Evolutionary conservation across 2,888 invertebrate genomes (phyloP).

Genomic region (Cordilura impudica): DNA sequence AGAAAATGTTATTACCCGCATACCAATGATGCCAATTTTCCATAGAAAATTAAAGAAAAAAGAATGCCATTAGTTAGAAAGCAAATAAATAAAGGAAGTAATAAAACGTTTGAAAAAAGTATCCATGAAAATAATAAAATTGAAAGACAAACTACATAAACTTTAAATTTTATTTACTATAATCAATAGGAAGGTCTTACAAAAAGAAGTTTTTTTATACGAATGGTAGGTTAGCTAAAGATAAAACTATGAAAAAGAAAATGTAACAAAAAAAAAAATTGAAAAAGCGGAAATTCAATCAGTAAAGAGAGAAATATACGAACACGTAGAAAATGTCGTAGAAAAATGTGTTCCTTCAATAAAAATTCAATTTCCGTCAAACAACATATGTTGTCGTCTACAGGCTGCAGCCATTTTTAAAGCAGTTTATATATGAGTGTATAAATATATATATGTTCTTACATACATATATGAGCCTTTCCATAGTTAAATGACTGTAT

Average conservation of each 20-base stretch:
- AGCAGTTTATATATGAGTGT: neutral
- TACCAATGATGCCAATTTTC: conserved; percentile 51
- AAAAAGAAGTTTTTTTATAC: neutral
- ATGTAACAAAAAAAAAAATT: no score
- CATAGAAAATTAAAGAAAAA: neutral
- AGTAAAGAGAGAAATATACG: conserved; percentile 27
- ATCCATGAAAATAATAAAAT: conserved; percentile 3
- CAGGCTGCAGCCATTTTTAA: conserved; percentile 1
- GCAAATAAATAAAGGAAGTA: neutral
- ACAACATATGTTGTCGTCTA: conserved; percentile 70
- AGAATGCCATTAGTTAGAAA: conserved; percentile 38
- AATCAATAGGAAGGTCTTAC: conserved; percentile 23
- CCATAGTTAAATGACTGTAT: no score
- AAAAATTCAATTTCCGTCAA: conserved; percentile 74
- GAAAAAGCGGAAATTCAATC: conserved; percentile 60
- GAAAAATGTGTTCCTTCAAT: conserved; percentile 74
- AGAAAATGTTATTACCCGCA: conserved; percentile 61
- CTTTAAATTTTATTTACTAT: conserved; percentile 33
- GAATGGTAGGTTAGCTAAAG: conserved; percentile 22
- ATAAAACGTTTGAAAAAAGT: neutral
- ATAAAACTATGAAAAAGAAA: conserved; percentile 12
- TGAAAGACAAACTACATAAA: conserved; percentile 12
- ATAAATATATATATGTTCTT: no score
- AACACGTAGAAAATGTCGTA: conserved; percentile 55
- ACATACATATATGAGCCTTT: no score